These are phyloP conservation scores for Lepidurus apus DNA, from an alignment of 1,140 invertebrate species.

Conservation along the genomic window DNA sequence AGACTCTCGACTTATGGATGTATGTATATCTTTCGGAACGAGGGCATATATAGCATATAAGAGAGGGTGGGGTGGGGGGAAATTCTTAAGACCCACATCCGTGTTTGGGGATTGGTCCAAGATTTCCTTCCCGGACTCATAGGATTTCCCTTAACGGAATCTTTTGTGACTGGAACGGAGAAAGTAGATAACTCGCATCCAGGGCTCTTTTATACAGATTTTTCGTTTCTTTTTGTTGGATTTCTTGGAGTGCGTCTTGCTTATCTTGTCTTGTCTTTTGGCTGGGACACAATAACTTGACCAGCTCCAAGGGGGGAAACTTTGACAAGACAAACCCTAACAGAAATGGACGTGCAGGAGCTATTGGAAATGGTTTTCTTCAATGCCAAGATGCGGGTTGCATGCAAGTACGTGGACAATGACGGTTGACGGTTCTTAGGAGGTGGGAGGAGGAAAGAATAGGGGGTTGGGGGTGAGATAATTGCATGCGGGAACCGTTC, in stretches of 20 bases:
- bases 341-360: background rate
- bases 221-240: background rate
- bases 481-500: background rate
- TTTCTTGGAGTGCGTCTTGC: background rate
- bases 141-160: slow-evolving; percentile 19
- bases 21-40: no score
- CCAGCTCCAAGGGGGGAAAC: background rate
- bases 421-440: background rate
- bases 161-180: background rate
- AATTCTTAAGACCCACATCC: background rate
- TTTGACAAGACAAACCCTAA: background rate
- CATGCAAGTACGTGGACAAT: background rate
- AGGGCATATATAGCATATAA: no score
- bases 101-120: background rate
- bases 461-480: background rate
- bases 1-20: no score
- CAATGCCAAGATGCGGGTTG: background rate
- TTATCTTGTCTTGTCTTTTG: background rate
- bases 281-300: slow-evolving; percentile 11
- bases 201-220: background rate
- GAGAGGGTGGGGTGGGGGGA: background rate
- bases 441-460: background rate
- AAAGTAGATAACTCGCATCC: background rate
- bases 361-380: no score
- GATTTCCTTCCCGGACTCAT: background rate